A percentile compares a stretch with the other conserved stretches of the same genome.
Evolutionary conservation across 2,797 vertebrate species (phyloP).

Genomic region (Australoheros facetus): DNA sequence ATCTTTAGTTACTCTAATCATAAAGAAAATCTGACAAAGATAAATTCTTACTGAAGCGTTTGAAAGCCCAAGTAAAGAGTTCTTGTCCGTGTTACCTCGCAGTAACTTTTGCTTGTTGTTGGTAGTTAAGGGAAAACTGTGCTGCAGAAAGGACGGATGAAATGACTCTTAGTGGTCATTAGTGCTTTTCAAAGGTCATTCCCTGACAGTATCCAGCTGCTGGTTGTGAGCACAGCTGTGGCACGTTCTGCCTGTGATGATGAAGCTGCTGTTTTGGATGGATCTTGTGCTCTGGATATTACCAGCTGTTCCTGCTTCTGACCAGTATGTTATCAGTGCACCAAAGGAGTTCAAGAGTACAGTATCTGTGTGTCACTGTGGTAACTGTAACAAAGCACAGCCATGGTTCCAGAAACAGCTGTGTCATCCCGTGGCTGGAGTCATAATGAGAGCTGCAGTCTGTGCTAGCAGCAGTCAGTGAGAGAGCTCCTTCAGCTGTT

Average conservation of each 20-base stretch:
- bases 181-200: background rate
- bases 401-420: background rate
- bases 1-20: background rate
- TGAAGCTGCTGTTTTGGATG: background rate
- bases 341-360: background rate
- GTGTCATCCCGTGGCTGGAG: background rate
- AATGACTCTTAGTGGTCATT: background rate
- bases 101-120: background rate
- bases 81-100: background rate
- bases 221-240: background rate
- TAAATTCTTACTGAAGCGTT: background rate
- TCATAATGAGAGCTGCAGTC: background rate
- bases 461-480: background rate
- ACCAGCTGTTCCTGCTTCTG: background rate
- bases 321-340: background rate
- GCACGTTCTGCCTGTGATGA: background rate
- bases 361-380: constrained; percentile 1
- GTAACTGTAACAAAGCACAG: background rate
- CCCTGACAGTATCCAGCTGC: background rate
- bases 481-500: background rate
- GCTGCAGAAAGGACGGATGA: background rate
- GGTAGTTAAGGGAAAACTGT: background rate
- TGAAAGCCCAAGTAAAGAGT: background rate
- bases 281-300: background rate
- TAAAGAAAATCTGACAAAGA: fast-evolving